These are phyloP conservation scores for Bombus sibiricus DNA, from an alignment of 1,140 invertebrate species.

Conservation along the genomic window DNA sequence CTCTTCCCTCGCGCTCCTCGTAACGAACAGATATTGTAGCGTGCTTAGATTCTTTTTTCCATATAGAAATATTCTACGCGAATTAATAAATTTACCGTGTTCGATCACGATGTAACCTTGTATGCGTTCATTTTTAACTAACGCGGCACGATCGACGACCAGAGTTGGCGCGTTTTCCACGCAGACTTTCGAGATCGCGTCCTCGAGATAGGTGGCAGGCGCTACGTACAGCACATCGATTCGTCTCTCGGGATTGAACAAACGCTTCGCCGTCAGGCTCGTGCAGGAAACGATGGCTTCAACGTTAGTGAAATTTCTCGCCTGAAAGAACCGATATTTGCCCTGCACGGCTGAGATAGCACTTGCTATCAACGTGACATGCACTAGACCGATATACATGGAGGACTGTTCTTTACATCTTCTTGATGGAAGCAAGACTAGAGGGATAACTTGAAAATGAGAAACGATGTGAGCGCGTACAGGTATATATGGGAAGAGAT, in stretches of 20 bases:
- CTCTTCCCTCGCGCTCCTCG: neutral
- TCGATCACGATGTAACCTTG: conserved; percentile 30
- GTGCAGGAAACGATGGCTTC: conserved; percentile 6
- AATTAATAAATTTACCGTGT: neutral
- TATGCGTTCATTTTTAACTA: neutral
- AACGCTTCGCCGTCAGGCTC: neutral
- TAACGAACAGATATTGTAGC: conserved; percentile 35
- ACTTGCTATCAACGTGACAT: neutral
- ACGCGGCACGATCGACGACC: neutral
- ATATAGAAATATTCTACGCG: neutral
- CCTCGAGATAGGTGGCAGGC: neutral
- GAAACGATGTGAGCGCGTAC: neutral
- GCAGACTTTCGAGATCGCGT: conserved; percentile 12
- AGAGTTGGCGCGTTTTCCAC: neutral
- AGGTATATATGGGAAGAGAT: conserved; percentile 4
- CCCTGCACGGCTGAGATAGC: neutral
- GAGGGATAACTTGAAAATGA: neutral
- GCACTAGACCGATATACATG: neutral
- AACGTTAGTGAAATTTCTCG: neutral
- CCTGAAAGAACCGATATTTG: neutral
- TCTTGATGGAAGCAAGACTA: neutral
- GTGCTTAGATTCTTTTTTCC: neutral
- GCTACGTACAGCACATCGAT: conserved; percentile 11
- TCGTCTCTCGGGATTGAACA: conserved; percentile 47
- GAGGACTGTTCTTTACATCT: no score